These are phyloP conservation scores for Brachionus rotundiformis DNA, from an alignment of 1,140 invertebrate genomes.

Conservation along the genomic window DNA sequence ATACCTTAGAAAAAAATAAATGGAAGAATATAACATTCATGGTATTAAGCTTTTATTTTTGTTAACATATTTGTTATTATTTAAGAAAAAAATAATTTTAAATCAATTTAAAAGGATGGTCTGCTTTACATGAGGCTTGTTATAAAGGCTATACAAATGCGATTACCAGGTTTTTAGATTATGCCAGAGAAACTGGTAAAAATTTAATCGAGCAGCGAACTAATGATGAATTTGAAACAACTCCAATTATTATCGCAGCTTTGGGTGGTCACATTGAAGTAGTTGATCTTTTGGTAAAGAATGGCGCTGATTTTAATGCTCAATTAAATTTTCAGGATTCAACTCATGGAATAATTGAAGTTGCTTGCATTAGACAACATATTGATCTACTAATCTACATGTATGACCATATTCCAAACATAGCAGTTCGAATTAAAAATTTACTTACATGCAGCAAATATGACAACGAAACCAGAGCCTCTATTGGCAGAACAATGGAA, in stretches of 20 bases:
- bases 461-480: background rate
- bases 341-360: constrained; percentile 36
- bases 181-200: constrained; percentile 35
- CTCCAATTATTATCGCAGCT: constrained; percentile 24
- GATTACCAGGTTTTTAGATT: constrained; percentile 20
- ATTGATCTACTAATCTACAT: constrained; percentile 9
- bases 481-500: constrained; percentile 46
- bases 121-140: constrained; percentile 44
- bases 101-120: background rate
- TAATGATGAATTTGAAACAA: constrained; percentile 34
- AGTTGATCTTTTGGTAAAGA: constrained; percentile 14
- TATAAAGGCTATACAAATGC: constrained; percentile 50
- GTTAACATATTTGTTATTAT: background rate
- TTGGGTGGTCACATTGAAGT: constrained; percentile 39
- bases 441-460: background rate
- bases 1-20: background rate
- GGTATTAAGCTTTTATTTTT: background rate
- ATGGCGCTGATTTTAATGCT: constrained; percentile 35
- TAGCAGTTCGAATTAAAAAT: background rate
- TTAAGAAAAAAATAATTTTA: background rate
- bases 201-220: constrained; percentile 37
- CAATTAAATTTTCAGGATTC: background rate
- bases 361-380: constrained; percentile 17
- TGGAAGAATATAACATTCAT: constrained; percentile 51
- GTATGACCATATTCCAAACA: background rate